Evolutionary conservation across 2,113 vertebrate species (phyloP).

Genomic region (Hystrix brachyura): DNA sequence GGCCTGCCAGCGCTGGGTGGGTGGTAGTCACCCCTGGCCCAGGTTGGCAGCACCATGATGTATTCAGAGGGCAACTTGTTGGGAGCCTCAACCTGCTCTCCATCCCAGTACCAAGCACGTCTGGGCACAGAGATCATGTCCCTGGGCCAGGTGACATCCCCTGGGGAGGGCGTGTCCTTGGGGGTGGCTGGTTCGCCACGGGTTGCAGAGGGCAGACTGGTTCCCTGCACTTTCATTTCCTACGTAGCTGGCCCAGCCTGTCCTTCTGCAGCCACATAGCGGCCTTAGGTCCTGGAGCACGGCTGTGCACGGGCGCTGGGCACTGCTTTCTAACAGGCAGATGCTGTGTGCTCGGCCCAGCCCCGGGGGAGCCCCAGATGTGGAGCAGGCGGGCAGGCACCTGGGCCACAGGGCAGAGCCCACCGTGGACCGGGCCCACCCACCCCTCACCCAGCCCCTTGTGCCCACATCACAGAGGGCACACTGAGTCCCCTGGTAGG

Average conservation of each 20-base stretch:
- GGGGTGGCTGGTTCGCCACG: not conserved
- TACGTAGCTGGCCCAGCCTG: not conserved
- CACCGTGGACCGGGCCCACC: not conserved
- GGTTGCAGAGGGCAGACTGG: not conserved
- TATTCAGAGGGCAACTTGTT: not conserved
- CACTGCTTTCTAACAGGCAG: too few species aligned
- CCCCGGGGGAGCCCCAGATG: not conserved
- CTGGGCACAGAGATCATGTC: accelerated
- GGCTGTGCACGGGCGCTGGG: accelerated
- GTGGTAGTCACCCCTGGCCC: not conserved
- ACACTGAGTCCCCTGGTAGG: not conserved
- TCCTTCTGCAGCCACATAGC: not conserved
- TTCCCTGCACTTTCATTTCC: not conserved
- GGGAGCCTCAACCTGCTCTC: accelerated
- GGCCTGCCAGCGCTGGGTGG: not conserved
- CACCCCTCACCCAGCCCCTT: accelerated
- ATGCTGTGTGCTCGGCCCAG: not conserved
- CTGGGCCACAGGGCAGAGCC: not conserved
- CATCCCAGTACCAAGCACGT: not conserved
- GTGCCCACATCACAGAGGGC: not conserved
- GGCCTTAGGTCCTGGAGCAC: not conserved
- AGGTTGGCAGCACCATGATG: not conserved
- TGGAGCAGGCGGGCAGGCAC: not conserved
- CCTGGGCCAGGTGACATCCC: not conserved
- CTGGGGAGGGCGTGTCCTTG: not conserved